Evolutionary conservation across 2,113 vertebrate species (phyloP).

Genomic region (Maccullochella peelii): DNA sequence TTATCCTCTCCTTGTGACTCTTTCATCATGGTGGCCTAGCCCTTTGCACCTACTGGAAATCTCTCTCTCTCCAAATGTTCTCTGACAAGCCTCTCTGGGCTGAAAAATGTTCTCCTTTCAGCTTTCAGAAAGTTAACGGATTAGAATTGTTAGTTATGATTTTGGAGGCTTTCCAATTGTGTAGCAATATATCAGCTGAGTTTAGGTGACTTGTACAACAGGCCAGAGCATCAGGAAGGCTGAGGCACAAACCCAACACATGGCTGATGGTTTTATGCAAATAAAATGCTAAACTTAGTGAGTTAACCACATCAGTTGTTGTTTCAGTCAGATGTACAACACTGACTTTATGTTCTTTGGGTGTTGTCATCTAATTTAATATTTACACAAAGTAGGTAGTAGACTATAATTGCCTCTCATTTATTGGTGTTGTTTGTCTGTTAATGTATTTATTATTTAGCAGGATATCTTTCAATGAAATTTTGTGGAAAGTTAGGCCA

Average conservation of each 20-base stretch:
- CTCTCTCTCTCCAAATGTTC: background rate
- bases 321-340: background rate
- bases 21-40: background rate
- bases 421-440: too few relatives aligned
- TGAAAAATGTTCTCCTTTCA: slow-evolving; percentile 4
- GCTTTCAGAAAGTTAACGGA: background rate
- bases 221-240: background rate
- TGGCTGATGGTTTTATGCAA: background rate
- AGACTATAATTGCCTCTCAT: background rate
- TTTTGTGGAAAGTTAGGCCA: background rate
- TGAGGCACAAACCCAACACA: background rate
- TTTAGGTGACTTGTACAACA: slow-evolving; percentile 11
- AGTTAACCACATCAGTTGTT: background rate
- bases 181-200: background rate
- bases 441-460: background rate
- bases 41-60: background rate
- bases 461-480: background rate
- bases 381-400: background rate
- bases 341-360: background rate
- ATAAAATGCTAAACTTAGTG: background rate
- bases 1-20: background rate
- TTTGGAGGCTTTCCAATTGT: background rate
- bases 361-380: background rate
- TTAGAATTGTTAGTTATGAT: background rate
- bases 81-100: background rate